Evolutionary conservation across 2,888 invertebrate genomes (phyloP), one percentile per base, ranked within the genome.

Genomic region (Drosophila bunnanda): DNA sequence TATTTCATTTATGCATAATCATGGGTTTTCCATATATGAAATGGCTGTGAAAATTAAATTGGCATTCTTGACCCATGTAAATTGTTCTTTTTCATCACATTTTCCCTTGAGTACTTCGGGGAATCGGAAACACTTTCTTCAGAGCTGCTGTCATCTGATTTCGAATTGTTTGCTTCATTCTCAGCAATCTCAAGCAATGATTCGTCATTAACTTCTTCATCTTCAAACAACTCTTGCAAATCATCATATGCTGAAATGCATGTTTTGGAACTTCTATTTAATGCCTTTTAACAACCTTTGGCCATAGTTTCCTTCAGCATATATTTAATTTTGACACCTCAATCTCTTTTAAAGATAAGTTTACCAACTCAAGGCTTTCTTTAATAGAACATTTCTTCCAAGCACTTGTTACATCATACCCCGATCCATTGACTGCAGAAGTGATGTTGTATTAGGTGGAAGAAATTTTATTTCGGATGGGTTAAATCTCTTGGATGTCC

Each of bases 391-490:
- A 58, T 38, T 44, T 58, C 57, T 58, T 38, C 57, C 46, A 60
- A 53, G 43, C 60, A 41, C 36, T 46, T 44, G 32, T 61, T 36
- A 61, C 61, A 61, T 61, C 54, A n/a, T n/a, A n/a, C n/a, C n/a
- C n/a, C n/a, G n/a, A n/a, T n/a, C n/a, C n/a, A n/a, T n/a, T n/a
- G n/a, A n/a, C n/a, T n/a, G n/a, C n/a, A n/a, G n/a, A n/a, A n/a
- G n/a, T n/a, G n/a, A n/a, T n/a, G n/a, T n/a, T n/a, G n/a, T n/a
- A n/a, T n/a, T n/a, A n/a, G n/a, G n/a, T n/a, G n/a, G n/a, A n/a
- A n/a, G n/a, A n/a, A n/a, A n/a, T n/a, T n/a, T n/a, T n/a, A n/a
- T n/a, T n/a, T n/a, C n/a, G n/a, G n/a, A n/a, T n/a, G n/a, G n/a
- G n/a, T n/a, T n/a, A n/a, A n/a, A n/a, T n/a, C n/a, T n/a, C n/a